Base-by-base conservation (phyloP, 2,797 vertebrate genomes). In the Aldrovandia affinis region DNA sequence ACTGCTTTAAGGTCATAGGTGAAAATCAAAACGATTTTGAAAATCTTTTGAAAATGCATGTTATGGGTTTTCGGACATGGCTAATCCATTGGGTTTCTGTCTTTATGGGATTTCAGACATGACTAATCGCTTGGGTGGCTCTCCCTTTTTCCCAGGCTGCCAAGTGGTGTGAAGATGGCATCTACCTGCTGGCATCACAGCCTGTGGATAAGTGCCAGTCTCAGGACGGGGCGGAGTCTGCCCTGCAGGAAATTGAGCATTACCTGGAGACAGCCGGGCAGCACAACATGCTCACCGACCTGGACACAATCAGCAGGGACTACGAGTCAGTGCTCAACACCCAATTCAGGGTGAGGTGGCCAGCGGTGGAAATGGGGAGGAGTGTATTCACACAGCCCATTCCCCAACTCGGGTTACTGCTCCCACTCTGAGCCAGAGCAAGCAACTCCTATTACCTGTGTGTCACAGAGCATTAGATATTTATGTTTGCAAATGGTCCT, bases 141-240 rank as follows among this genome's bases (percentile, higher is more conserved):
- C 18, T 70, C 77, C 33, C 52, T 65, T 42, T 25, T 14, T 44
- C 10, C 50, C 89, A 99, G 98, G 96, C 97, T 55, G 95, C 96
- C 86, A 97, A 95, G 87, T 98, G 98, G 98, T 97, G 96, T 0
- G 98, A 99, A 52, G 96, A 98, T 88, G 98, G 98, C 22, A 98
- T 99, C 87, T 99, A 97, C 92, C 92, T 99, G 89, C 94, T 99
- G 92, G 98, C 98, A 1, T 98, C 96, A 0, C 98, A 99, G 88
- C 97, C 97, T 0, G 98, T 99, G 81, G 98, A 99, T 93, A 99
- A 98, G 89, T 99, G 98, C 93, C 98, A 99, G 85, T 98, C 98
- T 33, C 98, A 99, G 28, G 98, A 99, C 54, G 98, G 98, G 5
- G 98, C 98, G 0, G 97, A 99, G 94, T 93, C 97, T 0, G 98